phyloP scores from a whole-genome alignment of 2,797 vertebrate genomes.

The Peromyscus melanophrys region DNA sequence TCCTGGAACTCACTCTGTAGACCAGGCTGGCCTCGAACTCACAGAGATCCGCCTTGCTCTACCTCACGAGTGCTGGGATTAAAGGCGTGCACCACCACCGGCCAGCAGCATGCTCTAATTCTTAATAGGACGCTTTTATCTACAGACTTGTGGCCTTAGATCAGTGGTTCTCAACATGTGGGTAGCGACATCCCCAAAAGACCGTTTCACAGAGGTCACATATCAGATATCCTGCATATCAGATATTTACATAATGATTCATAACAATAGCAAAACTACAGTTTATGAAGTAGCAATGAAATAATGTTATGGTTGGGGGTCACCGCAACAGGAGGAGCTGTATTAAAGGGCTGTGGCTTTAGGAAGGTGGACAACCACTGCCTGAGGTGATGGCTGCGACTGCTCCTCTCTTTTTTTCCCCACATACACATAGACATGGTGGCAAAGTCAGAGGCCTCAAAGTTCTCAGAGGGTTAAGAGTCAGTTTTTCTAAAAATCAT shows the following conservation, averaged over 20 bases:
- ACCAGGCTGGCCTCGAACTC: no score
- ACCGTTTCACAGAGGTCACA: no score
- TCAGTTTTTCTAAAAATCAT: background rate
- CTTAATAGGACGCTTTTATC: background rate
- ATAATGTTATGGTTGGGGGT: no score
- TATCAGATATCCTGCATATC: background rate
- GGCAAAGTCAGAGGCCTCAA: background rate
- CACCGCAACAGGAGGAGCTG: background rate
- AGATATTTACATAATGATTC: background rate
- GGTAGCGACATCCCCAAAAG: no score
- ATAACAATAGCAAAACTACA: background rate
- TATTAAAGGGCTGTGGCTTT: background rate
- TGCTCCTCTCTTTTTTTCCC: background rate
- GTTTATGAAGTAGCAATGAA: background rate
- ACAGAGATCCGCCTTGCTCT: no score
- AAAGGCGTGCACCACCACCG: no score
- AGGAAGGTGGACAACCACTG: background rate
- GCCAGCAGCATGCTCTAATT: background rate
- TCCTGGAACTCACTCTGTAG: no score
- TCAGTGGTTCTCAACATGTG: background rate
- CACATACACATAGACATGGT: background rate
- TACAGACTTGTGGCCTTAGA: background rate
- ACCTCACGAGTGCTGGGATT: no score
- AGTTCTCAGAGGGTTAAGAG: background rate
- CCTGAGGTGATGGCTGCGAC: background rate